phyloP scores from a whole-genome alignment of 2,888 invertebrate species.

The Conops quadrifasciatus region DNA sequence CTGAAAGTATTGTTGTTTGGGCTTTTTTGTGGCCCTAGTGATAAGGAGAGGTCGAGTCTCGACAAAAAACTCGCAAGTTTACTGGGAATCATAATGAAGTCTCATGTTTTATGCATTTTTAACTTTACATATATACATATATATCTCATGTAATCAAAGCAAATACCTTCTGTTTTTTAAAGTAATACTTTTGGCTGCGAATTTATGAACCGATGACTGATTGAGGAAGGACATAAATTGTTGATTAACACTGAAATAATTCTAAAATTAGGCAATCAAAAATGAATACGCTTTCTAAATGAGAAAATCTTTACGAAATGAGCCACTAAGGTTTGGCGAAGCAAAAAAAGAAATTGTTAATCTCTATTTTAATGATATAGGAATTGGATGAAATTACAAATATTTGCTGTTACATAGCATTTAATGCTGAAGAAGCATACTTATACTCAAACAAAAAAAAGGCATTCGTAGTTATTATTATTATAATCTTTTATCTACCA shows the following conservation, averaged over 20 bases:
- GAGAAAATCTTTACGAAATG: no score
- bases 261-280: constrained; percentile 10
- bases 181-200: neutral
- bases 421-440: no score
- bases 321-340: neutral
- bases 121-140: constrained; percentile 1
- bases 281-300: neutral
- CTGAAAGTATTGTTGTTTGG: constrained; percentile 5
- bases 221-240: no score
- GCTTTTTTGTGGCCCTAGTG: neutral
- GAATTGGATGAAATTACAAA: constrained; percentile 18
- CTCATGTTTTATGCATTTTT: neutral
- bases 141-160: neutral
- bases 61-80: no score
- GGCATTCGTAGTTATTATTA: constrained; percentile 6
- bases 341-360: neutral
- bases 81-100: no score
- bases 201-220: neutral
- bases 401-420: neutral
- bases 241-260: neutral
- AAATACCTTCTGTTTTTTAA: neutral
- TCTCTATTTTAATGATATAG: constrained; percentile 18
- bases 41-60: no score
- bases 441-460: constrained; percentile 21
- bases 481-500: neutral